These are phyloP conservation scores for Wasmannia auropunctata DNA, from an alignment of 1,140 invertebrate genomes.

Conservation along the genomic window DNA sequence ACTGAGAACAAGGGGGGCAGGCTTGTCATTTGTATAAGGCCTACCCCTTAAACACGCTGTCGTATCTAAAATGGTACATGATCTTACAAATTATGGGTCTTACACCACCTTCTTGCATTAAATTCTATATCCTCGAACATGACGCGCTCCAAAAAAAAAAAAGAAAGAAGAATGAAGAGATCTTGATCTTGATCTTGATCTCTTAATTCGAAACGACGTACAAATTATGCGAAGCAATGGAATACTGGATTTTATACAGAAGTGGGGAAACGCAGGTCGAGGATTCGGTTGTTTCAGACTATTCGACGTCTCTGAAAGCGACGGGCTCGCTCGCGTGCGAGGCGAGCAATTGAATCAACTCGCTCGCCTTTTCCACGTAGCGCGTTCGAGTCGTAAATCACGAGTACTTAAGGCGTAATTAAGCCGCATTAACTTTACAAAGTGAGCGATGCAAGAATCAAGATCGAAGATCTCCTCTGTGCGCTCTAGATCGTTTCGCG, in stretches of 20 bases:
- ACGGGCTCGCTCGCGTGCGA: slow-evolving; percentile 31
- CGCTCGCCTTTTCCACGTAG: slow-evolving; percentile 35
- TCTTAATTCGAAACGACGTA: not conserved
- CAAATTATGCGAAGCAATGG: slow-evolving; percentile 4
- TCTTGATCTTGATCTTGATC: not conserved
- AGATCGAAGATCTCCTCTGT: slow-evolving; percentile 39
- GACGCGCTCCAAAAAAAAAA: not conserved
- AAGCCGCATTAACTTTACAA: slow-evolving; percentile 49
- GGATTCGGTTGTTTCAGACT: slow-evolving; percentile 10
- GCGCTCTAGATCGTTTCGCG: slow-evolving; percentile 24
- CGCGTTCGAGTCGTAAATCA: slow-evolving; percentile 48
- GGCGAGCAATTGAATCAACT: slow-evolving; percentile 34
- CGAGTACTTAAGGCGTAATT: slow-evolving; percentile 47
- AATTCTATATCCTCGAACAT: not conserved
- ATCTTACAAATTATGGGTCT: not conserved
- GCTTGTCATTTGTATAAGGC: not conserved
- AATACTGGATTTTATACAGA: not conserved
- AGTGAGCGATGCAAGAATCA: slow-evolving; percentile 17
- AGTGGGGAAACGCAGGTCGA: not conserved
- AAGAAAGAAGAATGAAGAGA: not conserved
- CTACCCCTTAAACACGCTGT: not conserved
- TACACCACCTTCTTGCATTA: not conserved
- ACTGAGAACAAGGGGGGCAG: not conserved
- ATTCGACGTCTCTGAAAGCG: slow-evolving; percentile 35
- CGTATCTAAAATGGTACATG: not conserved